These are phyloP conservation scores for Oscheius myriophilus DNA, from an alignment of 2,888 invertebrate species.

Conservation along the genomic window DNA sequence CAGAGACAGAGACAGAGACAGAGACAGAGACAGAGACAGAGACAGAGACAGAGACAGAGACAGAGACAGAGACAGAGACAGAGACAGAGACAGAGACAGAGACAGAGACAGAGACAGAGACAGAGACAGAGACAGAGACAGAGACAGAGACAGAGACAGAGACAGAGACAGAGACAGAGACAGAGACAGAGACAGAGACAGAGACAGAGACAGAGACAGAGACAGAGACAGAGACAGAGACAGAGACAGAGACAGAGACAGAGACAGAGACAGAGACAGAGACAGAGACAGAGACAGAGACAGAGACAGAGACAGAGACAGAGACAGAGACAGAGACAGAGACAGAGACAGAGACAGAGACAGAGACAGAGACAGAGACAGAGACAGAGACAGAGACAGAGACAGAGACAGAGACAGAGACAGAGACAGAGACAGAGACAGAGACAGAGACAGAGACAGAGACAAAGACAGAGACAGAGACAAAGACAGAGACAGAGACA, in stretches of 20 bases:
- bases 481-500: background rate
- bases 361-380: background rate
- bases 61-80: background rate
- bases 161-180: background rate
- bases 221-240: slow-evolving; percentile 23
- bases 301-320: slow-evolving; percentile 22
- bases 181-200: slow-evolving; percentile 22
- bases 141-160: slow-evolving; percentile 22
- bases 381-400: slow-evolving; percentile 25
- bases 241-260: background rate
- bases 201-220: background rate
- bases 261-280: slow-evolving; percentile 23
- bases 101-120: slow-evolving; percentile 13
- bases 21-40: background rate
- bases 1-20: slow-evolving; percentile 23
- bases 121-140: background rate
- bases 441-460: background rate
- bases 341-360: slow-evolving; percentile 25
- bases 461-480: slow-evolving; percentile 24
- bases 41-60: slow-evolving; percentile 23
- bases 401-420: background rate
- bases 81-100: background rate
- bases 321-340: background rate
- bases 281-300: background rate
- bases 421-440: slow-evolving; percentile 23